A percentile compares a stretch with the other conserved stretches of the same genome.
Conservation (phyloP, 2,888 invertebrate genomes). For the Taphrorychus bicolor region DNA sequence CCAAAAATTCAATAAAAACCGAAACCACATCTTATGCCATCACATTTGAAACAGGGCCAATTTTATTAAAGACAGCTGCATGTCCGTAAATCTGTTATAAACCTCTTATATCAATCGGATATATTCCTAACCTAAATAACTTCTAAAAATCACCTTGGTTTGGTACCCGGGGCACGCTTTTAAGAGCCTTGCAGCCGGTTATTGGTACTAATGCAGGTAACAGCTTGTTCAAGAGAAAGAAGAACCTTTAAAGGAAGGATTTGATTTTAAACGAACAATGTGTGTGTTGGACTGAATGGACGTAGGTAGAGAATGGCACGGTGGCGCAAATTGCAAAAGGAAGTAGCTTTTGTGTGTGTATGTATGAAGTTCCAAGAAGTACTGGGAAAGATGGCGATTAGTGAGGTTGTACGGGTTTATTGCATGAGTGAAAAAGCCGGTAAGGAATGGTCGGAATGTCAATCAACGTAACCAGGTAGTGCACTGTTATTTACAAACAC, state of each 20-base stretch:
- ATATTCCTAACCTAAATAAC: background rate
- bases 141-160: background rate
- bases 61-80: background rate
- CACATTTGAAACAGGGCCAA: no score
- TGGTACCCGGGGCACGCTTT: background rate
- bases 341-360: background rate
- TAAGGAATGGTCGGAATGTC: no score
- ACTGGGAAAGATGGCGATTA: background rate
- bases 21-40: no score
- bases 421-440: background rate
- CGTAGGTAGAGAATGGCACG: background rate
- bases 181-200: background rate
- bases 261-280: background rate
- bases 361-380: background rate
- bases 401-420: background rate
- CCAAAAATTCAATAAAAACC: no score
- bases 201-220: background rate
- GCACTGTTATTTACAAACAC: no score
- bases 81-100: background rate
- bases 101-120: no score
- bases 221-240: no score
- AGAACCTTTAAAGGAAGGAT: background rate
- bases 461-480: no score
- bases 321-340: background rate
- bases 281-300: background rate